phyloP scores from a whole-genome alignment of 2,797 vertebrate genomes.

The Onychomys arenicola region DNA sequence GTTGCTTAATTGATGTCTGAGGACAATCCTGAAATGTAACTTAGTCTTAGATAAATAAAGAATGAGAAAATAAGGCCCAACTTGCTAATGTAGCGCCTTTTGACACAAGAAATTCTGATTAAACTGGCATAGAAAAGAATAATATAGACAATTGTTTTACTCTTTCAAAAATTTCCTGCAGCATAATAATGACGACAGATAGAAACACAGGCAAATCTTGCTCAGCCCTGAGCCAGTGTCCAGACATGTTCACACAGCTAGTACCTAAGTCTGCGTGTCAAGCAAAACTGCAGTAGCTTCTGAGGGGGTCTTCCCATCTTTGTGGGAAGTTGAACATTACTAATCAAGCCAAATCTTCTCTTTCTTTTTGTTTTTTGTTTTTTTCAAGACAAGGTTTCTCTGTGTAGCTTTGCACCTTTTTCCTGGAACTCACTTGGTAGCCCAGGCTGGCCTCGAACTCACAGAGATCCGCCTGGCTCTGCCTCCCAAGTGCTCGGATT shows the following conservation, averaged over 20 bases:
- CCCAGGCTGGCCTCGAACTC: too few species aligned
- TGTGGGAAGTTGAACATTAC: neutral
- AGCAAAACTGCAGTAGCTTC: slow-evolving; percentile 1
- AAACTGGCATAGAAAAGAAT: neutral
- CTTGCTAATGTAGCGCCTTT: neutral
- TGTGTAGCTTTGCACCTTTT: too few species aligned
- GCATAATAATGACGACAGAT: neutral
- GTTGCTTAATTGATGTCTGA: neutral
- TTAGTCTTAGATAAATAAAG: neutral
- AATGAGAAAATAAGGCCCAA: neutral
- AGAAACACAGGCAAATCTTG: neutral
- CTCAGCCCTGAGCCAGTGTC: slow-evolving; percentile 15
- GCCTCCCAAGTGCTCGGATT: too few species aligned
- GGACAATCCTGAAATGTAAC: neutral
- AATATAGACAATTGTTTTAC: neutral
- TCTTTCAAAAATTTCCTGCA: neutral
- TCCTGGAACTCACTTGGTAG: too few species aligned
- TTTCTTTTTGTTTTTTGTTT: too few species aligned
- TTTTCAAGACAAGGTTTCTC: too few species aligned
- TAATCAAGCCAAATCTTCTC: neutral
- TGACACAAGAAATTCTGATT: neutral
- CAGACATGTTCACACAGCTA: slow-evolving; percentile 38
- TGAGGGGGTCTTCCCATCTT: neutral
- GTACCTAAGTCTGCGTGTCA: slow-evolving; percentile 54
- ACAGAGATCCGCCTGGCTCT: too few species aligned